A percentile compares a stretch with the other conserved stretches of the same genome.
Evolutionary conservation across 2,888 invertebrate genomes (phyloP).

Genomic region (Plusia festucae): DNA sequence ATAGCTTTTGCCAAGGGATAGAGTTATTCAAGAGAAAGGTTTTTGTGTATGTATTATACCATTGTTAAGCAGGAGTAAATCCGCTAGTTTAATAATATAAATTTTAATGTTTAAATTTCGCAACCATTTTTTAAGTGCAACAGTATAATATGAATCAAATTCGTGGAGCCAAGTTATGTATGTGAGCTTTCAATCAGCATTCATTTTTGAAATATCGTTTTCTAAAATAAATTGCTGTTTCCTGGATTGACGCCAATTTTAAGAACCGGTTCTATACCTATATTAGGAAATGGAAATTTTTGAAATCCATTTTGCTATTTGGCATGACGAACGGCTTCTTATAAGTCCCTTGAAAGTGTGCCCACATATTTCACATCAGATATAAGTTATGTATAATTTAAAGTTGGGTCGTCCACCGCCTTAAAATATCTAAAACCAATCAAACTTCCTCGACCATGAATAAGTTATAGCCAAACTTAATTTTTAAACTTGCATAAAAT

Average conservation of each 20-base stretch:
- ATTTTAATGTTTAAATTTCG: no score
- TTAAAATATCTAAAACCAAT: conserved; percentile 43
- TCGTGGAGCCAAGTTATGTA: background rate
- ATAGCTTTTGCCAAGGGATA: no score
- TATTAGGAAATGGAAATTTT: conserved; percentile 26
- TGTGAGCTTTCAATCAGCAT: background rate
- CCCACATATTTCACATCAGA: conserved; percentile 32
- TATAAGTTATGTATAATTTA: conserved; percentile 25
- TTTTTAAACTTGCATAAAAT: conserved; percentile 45
- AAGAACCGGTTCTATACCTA: conserved; percentile 13
- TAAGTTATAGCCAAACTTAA: conserved; percentile 31
- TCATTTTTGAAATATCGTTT: background rate
- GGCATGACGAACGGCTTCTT: conserved; percentile 21
- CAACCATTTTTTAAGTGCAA: background rate
- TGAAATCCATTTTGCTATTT: conserved; percentile 20
- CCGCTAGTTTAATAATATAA: no score
- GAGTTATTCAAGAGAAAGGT: no score
- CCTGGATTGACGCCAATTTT: conserved; percentile 45
- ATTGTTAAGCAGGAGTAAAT: no score
- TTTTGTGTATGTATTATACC: no score
- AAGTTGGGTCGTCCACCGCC: conserved; percentile 18
- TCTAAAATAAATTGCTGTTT: conserved; percentile 8
- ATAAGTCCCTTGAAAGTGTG: conserved; percentile 24
- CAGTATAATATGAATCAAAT: background rate
- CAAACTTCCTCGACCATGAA: conserved; percentile 29